Evolutionary conservation across 2,113 vertebrate species (phyloP).

Genomic region (Crotalus viridis): DNA sequence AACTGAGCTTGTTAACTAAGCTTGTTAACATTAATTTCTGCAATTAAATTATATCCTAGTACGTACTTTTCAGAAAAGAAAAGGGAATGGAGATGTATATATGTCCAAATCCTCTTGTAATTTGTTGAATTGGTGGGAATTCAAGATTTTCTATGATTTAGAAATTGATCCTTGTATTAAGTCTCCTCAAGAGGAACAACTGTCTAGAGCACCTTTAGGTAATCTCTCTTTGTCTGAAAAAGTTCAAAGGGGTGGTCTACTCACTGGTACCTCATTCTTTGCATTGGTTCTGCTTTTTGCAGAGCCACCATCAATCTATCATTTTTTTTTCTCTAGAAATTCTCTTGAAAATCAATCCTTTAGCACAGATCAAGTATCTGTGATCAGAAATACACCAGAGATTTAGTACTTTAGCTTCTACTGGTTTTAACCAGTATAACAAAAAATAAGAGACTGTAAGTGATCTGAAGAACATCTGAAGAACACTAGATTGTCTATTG

Average conservation of each 20-base stretch:
- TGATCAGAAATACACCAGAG: neutral
- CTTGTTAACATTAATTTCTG: neutral
- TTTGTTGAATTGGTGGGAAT: neutral
- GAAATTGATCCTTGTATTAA: neutral
- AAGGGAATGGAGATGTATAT: neutral
- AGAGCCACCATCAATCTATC: neutral
- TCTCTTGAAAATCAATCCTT: neutral
- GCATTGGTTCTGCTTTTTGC: neutral
- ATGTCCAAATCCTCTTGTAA: neutral
- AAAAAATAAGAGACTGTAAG: neutral
- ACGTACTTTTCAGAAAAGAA: neutral
- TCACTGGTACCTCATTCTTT: neutral
- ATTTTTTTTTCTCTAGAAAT: neutral
- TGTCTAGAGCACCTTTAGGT: neutral
- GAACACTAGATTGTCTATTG: neutral
- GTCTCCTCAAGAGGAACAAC: neutral
- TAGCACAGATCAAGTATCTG: neutral
- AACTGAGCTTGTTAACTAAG: neutral
- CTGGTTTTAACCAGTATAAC: neutral
- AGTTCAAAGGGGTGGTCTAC: neutral
- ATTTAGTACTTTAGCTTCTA: neutral
- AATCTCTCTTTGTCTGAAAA: neutral
- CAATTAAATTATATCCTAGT: neutral
- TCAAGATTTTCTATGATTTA: neutral
- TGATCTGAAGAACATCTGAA: neutral